Evolutionary conservation across 2,888 invertebrate species (phyloP).

Genomic region (Boloria selene): DNA sequence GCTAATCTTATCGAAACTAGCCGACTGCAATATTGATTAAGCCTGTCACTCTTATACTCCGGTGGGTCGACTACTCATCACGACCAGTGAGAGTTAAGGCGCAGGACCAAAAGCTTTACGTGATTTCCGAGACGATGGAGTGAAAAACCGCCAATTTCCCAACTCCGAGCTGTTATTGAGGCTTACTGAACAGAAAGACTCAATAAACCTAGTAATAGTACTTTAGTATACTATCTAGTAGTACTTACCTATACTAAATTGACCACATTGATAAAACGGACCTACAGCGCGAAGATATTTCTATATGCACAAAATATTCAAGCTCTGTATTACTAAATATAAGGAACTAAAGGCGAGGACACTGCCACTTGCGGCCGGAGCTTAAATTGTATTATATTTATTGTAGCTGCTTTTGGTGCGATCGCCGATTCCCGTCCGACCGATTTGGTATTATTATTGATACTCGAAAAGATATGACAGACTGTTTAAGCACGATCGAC

Average conservation of each 20-base stretch:
- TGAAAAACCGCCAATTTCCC: no score
- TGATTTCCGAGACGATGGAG: no score
- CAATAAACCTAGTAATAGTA: no score
- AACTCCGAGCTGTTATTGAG: no score
- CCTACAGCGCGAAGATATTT: slow-evolving; percentile 50
- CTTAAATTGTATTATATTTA: slow-evolving; percentile 71
- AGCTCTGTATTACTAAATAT: slow-evolving; percentile 57
- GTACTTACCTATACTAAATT: slow-evolving; percentile 2
- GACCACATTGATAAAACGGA: not conserved
- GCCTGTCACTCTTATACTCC: no score
- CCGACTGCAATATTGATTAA: no score
- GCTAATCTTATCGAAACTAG: no score
- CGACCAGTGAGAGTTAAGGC: no score
- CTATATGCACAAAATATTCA: slow-evolving; percentile 49
- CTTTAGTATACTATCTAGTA: not conserved
- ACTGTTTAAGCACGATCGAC: slow-evolving; percentile 21
- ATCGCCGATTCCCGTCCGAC: slow-evolving; percentile 50
- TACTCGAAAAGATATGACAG: slow-evolving; percentile 49
- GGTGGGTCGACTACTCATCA: no score
- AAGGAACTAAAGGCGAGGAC: slow-evolving; percentile 72
- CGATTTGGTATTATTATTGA: slow-evolving; percentile 58
- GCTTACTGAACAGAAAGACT: no score
- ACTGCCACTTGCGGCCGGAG: slow-evolving; percentile 56
- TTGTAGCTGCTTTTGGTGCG: slow-evolving; percentile 61
- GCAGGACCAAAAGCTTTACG: no score